phyloP scores from a whole-genome alignment of 2,888 invertebrate species.

The Tricholauxania praeusta region DNA sequence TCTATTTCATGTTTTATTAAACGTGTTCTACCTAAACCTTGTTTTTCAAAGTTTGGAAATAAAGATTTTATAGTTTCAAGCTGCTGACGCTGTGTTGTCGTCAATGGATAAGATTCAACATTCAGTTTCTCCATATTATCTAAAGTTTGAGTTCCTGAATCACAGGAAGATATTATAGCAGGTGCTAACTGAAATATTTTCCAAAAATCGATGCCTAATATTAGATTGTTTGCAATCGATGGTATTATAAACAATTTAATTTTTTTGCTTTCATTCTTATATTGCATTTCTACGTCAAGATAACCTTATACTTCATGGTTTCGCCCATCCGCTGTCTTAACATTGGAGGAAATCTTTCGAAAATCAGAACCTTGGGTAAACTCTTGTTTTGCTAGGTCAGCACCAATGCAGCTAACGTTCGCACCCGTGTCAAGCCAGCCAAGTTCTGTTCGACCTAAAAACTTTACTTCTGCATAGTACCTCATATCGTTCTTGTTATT shows the following conservation, averaged over 20 bases:
- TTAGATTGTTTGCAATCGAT: constrained; percentile 16
- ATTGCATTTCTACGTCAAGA: constrained; percentile 15
- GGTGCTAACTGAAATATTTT: too few species aligned
- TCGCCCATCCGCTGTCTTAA: neutral
- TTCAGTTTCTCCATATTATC: neutral
- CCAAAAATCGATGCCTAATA: too few species aligned
- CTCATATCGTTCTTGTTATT: neutral
- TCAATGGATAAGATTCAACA: neutral
- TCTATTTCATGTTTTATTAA: constrained; percentile 41
- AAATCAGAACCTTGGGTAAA: neutral
- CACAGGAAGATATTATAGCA: neutral
- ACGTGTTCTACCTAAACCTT: constrained; percentile 38
- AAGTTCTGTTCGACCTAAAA: neutral
- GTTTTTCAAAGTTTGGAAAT: constrained; percentile 4
- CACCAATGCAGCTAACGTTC: neutral
- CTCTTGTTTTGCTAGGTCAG: neutral
- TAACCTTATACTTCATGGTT: neutral
- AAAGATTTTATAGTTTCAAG: neutral
- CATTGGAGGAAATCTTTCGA: neutral
- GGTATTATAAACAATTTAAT: constrained; percentile 26
- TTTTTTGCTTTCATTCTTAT: neutral
- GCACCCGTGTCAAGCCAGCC: neutral
- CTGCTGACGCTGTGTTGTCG: neutral
- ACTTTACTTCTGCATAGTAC: constrained; percentile 2
- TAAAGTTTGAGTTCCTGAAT: neutral